Conservation (phyloP, 2,888 invertebrate genomes). For the Lamproptera curius region DNA sequence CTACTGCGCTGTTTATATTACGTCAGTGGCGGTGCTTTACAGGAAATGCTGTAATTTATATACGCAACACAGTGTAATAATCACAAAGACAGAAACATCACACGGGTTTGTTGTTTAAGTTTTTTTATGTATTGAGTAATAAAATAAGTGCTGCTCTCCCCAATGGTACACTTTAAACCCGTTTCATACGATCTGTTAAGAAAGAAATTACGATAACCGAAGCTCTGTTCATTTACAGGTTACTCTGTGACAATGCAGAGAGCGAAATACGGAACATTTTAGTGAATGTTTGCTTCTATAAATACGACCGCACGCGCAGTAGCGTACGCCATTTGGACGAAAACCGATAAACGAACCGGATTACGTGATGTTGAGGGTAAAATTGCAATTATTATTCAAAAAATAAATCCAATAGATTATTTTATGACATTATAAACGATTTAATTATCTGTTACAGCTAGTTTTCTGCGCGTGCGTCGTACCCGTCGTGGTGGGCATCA, state of each 20-base stretch:
- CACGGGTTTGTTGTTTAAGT: neutral
- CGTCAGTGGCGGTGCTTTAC: conserved; percentile 5
- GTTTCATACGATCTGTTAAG: neutral
- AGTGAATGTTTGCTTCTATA: conserved; percentile 63
- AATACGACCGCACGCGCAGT: conserved; percentile 44
- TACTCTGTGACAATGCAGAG: conserved; percentile 33
- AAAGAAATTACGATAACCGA: neutral
- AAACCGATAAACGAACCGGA: conserved; percentile 47
- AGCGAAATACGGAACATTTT: conserved; percentile 49
- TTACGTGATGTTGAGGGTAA: conserved; percentile 56
- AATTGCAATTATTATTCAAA: too few species aligned
- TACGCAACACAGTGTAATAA: conserved; percentile 13
- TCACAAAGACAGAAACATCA: neutral
- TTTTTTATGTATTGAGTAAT: neutral
- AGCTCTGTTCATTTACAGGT: conserved; percentile 10
- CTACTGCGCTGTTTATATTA: neutral
- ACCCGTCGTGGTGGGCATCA: conserved; percentile 45
- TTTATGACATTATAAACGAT: too few species aligned
- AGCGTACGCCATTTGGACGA: conserved; percentile 42
- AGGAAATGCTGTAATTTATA: conserved; percentile 8
- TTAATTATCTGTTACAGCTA: conserved; percentile 25
- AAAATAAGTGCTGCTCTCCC: neutral
- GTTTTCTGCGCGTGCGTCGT: conserved; percentile 37
- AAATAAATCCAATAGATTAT: too few species aligned
- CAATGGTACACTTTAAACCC: neutral